phyloP scores from a whole-genome alignment of 2,888 invertebrate genomes.

The Ceriagrion tenellum region DNA sequence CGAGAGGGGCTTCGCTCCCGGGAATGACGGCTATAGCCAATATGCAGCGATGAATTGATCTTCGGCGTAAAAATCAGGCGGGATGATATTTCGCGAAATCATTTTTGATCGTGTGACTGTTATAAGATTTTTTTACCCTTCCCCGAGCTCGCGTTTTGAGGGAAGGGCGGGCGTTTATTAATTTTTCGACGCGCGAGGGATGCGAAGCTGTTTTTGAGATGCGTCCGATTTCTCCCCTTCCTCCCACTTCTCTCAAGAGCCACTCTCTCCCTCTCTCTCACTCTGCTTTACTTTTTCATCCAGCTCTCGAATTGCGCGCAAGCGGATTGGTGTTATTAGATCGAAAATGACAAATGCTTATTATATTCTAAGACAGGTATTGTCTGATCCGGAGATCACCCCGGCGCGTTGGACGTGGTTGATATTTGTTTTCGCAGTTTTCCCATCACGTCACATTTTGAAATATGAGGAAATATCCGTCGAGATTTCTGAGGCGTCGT shows the following conservation, averaged over 20 bases:
- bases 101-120: constrained; percentile 36
- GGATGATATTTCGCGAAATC: constrained; percentile 55
- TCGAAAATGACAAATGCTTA: constrained; percentile 19
- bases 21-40: constrained; percentile 63
- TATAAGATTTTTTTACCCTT: not conserved
- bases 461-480: not conserved
- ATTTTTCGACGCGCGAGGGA: not conserved
- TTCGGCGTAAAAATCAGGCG: constrained; percentile 45
- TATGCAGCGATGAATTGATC: constrained; percentile 58
- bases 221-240: not conserved
- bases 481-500: not conserved
- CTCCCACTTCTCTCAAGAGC: not conserved
- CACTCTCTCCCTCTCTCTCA: not conserved
- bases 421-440: constrained; percentile 10
- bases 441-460: constrained; percentile 24
- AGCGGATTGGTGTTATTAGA: constrained; percentile 31
- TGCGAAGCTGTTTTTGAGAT: constrained; percentile 16
- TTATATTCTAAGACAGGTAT: constrained; percentile 32
- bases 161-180: constrained; percentile 40
- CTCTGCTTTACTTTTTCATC: not conserved
- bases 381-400: constrained; percentile 24
- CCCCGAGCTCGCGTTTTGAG: constrained; percentile 6
- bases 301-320: not conserved
- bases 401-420: not conserved
- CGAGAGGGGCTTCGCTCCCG: constrained; percentile 16